phyloP scores from a whole-genome alignment of 2,113 vertebrate species.

The Poicephalus gulielmi region DNA sequence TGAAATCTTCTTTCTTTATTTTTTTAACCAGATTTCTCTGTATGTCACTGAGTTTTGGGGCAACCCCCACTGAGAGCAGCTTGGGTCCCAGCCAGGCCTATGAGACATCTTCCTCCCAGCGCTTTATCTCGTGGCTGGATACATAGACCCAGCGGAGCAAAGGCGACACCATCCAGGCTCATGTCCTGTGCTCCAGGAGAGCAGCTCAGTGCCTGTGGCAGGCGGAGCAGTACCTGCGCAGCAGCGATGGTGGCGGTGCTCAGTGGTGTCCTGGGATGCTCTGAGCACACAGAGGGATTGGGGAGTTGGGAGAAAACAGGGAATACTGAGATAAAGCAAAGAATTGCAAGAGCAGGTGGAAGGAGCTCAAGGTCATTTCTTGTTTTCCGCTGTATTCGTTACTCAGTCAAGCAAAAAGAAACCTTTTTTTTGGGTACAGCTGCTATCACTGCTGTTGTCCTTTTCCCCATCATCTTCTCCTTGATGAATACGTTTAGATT shows the following conservation, averaged over 20 bases:
- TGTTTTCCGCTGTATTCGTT: neutral
- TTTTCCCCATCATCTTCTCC: neutral
- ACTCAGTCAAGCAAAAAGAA: neutral
- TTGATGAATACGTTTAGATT: conserved; percentile 3
- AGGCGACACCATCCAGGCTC: neutral
- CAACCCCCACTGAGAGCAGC: neutral
- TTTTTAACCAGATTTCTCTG: neutral
- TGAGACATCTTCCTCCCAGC: neutral
- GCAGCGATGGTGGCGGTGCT: fast-evolving
- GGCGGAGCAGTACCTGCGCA: neutral
- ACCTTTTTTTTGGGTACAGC: neutral
- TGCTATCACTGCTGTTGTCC: neutral
- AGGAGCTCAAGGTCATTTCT: neutral
- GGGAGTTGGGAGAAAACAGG: neutral
- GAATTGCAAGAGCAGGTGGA: neutral
- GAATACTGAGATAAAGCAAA: neutral
- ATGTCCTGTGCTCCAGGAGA: neutral
- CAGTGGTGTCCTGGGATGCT: neutral
- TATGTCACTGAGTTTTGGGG: neutral
- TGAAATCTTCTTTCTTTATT: neutral
- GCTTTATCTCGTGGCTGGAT: fast-evolving
- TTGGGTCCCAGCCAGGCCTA: neutral
- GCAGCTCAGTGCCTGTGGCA: fast-evolving
- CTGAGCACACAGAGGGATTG: neutral
- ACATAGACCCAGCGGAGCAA: fast-evolving